Evolutionary conservation across 2,797 vertebrate species (phyloP).

Genomic region (Moxostoma hubbsi): DNA sequence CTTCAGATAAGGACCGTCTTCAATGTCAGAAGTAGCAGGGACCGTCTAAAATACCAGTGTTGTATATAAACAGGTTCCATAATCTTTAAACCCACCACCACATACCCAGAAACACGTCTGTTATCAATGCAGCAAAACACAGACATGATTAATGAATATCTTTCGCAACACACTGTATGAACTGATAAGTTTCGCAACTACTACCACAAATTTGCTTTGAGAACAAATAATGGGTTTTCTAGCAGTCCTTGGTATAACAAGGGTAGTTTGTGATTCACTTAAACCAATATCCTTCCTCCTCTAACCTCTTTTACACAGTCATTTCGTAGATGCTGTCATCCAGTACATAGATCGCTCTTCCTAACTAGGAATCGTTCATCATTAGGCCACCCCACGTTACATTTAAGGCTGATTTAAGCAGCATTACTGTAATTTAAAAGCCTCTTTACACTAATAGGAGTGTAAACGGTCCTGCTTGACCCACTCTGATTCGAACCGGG

Average conservation of each 20-base stretch:
- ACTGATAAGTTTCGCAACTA: background rate
- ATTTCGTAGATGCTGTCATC: too few relatives aligned
- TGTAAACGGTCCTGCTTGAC: too few relatives aligned
- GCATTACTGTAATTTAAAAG: too few relatives aligned
- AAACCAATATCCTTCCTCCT: too few relatives aligned
- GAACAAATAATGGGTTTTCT: background rate
- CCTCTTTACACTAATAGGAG: too few relatives aligned
- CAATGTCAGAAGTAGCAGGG: background rate
- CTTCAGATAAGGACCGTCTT: conserved; percentile 9
- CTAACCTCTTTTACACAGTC: too few relatives aligned
- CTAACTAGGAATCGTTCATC: too few relatives aligned
- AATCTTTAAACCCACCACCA: background rate
- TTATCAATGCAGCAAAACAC: background rate
- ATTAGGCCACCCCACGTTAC: too few relatives aligned
- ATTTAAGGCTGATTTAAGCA: too few relatives aligned
- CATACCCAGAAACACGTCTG: background rate
- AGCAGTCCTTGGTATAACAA: background rate
- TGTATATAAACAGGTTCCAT: background rate
- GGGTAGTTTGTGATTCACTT: background rate
- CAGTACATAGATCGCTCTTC: too few relatives aligned
- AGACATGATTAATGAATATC: background rate
- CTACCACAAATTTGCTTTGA: background rate
- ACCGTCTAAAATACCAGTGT: background rate
- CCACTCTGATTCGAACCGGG: too few relatives aligned
- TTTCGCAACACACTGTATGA: background rate